Conservation (phyloP, 2,888 invertebrate genomes). For the Eugnorisma glareosa region DNA sequence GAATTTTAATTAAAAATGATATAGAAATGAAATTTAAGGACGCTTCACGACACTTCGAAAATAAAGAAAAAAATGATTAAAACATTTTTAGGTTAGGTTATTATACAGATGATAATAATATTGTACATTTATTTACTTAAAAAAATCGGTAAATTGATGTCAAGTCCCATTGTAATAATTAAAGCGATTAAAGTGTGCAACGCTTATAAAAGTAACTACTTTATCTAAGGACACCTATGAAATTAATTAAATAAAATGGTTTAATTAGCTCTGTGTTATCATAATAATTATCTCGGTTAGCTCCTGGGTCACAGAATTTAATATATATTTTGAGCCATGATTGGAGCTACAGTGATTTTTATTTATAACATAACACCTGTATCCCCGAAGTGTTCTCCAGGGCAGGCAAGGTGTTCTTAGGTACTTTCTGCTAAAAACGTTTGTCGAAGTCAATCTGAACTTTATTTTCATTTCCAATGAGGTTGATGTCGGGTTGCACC, state of each 20-base stretch:
- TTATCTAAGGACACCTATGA: constrained; percentile 5
- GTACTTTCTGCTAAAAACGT: neutral
- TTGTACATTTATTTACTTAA: neutral
- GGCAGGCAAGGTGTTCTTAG: too few species aligned
- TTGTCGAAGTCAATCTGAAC: neutral
- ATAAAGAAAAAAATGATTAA: neutral
- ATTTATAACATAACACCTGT: too few species aligned
- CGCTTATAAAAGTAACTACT: constrained; percentile 28
- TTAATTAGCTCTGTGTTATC: constrained; percentile 10
- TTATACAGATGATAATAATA: neutral
- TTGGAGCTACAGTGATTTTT: neutral
- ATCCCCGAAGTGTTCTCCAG: too few species aligned
- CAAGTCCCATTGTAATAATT: neutral
- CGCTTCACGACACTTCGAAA: neutral
- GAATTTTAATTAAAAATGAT: neutral
- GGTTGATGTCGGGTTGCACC: neutral
- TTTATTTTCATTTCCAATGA: neutral
- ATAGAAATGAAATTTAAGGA: neutral
- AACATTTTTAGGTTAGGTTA: too few species aligned
- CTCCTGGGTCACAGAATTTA: constrained; percentile 2
- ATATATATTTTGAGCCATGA: constrained; percentile 29
- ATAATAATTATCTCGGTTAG: constrained; percentile 32
- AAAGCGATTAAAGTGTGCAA: constrained; percentile 2
- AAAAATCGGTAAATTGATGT: neutral
- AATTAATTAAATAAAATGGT: constrained; percentile 32